Percentiles rank a stretch among this genome's conserved stretches.
Evolutionary conservation across 1,140 invertebrate species (phyloP).

Genomic region (Bradynema listronoti): DNA sequence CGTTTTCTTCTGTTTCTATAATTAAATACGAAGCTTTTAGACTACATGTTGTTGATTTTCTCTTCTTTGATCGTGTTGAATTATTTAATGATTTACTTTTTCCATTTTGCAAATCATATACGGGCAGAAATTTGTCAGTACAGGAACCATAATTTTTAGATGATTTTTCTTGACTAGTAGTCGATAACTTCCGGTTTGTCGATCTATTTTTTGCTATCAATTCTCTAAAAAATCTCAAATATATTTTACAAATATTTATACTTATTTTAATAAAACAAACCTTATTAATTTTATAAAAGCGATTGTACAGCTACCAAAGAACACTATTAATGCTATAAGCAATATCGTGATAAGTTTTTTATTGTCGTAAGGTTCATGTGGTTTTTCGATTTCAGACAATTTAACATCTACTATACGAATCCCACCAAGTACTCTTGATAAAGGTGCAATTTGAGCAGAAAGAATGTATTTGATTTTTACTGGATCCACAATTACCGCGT

Average conservation of each 20-base stretch:
- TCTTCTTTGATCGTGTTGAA: constrained; percentile 21
- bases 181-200: constrained; percentile 10
- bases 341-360: too few species aligned
- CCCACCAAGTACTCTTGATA: constrained; percentile 52
- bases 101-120: constrained; percentile 35
- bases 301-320: constrained; percentile 23
- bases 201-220: neutral
- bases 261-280: constrained; percentile 13
- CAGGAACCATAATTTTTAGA: constrained; percentile 43
- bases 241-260: neutral
- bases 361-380: too few species aligned
- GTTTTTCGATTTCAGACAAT: too few species aligned
- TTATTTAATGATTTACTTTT: constrained; percentile 33
- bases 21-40: neutral
- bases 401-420: constrained; percentile 40
- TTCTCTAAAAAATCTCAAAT: constrained; percentile 2
- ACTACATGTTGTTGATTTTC: constrained; percentile 20
- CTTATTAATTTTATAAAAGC: constrained; percentile 9
- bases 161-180: constrained; percentile 22
- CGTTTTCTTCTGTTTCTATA: neutral
- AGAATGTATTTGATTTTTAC: constrained; percentile 49
- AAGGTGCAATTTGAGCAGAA: constrained; percentile 42
- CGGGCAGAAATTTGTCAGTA: constrained; percentile 42
- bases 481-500: constrained; percentile 16
- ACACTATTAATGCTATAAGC: too few species aligned